A percentile compares a stretch with the other conserved stretches of the same genome.
Evolutionary conservation across 2,888 invertebrate genomes (phyloP).

Genomic region (Ariolimax columbianus): DNA sequence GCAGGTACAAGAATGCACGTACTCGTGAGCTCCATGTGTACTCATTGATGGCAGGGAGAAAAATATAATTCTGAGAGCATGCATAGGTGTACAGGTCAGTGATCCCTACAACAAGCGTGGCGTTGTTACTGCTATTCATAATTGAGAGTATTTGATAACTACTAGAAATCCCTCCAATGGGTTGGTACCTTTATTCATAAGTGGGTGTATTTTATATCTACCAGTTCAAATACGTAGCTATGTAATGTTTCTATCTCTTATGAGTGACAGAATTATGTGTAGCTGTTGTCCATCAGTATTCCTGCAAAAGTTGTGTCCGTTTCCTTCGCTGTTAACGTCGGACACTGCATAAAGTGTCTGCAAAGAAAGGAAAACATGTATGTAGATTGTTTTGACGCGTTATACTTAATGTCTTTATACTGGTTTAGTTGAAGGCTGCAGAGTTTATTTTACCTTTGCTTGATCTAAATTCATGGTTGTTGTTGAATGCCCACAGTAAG

Average conservation of each 20-base stretch:
- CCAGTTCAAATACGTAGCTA: not conserved
- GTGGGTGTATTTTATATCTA: not conserved
- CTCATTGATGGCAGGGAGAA: constrained; percentile 80
- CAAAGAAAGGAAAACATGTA: not conserved
- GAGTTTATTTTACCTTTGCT: no score
- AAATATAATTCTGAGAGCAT: constrained; percentile 74
- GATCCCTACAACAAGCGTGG: constrained; percentile 32
- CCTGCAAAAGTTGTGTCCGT: not conserved
- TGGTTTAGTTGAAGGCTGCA: no score
- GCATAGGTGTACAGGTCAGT: constrained; percentile 60
- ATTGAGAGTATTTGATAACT: not conserved
- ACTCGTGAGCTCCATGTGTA: constrained; percentile 79
- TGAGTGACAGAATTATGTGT: not conserved
- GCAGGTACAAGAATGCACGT: constrained; percentile 80
- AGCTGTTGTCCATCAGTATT: not conserved
- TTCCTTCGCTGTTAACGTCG: not conserved
- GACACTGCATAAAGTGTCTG: not conserved
- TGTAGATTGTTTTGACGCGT: no score
- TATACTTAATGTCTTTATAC: no score
- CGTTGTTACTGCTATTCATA: constrained; percentile 9
- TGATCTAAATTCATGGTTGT: no score
- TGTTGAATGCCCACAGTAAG: no score
- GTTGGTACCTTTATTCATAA: constrained; percentile 6
- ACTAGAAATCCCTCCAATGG: no score
- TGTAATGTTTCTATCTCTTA: not conserved